phyloP scores from a whole-genome alignment of 2,888 invertebrate species.

The Xylota segnis region DNA sequence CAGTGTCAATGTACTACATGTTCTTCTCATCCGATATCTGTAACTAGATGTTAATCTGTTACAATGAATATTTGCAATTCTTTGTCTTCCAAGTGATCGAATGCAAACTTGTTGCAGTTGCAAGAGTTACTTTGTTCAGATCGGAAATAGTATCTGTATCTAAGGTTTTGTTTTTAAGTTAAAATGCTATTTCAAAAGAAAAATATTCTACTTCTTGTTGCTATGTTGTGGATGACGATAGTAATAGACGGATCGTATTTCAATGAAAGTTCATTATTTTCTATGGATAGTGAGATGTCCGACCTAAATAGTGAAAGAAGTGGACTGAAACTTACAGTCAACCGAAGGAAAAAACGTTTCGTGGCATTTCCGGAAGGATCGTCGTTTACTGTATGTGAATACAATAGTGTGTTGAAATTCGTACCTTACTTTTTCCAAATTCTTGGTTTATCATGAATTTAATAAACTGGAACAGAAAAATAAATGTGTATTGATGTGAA shows the following conservation, averaged over 20 bases:
- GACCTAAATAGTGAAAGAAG: neutral
- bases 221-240: neutral
- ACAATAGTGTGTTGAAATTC: neutral
- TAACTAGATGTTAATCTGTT: too few species aligned
- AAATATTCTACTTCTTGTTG: neutral
- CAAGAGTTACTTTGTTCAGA: constrained; percentile 5
- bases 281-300: neutral
- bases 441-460: too few species aligned
- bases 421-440: too few species aligned
- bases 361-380: constrained; percentile 86
- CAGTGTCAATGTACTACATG: neutral
- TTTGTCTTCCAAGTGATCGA: neutral
- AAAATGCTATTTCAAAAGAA: neutral
- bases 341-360: constrained; percentile 82
- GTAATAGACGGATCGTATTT: neutral
- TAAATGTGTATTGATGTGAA: too few species aligned
- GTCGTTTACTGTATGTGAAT: constrained; percentile 85
- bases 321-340: neutral
- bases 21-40: neutral
- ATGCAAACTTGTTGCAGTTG: constrained; percentile 19
- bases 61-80: neutral
- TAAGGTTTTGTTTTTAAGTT: too few species aligned
- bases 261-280: neutral
- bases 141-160: neutral
- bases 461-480: too few species aligned